Conservation (phyloP, 2,113 vertebrate genomes). For the Alligator mississippiensis region DNA sequence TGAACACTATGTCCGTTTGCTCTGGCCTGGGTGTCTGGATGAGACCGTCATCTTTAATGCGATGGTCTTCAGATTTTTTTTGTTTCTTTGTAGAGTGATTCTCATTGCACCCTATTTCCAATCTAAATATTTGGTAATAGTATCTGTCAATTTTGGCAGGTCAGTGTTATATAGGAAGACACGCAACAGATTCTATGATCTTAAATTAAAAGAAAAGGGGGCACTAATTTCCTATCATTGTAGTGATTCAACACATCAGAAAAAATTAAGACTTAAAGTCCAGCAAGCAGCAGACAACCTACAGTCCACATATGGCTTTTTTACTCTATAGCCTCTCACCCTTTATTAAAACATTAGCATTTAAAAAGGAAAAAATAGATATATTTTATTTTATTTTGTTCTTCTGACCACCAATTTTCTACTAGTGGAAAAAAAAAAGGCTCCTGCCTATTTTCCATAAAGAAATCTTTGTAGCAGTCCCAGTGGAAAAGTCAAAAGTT, state of each 20-base stretch:
- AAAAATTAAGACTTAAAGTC: background rate
- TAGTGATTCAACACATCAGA: background rate
- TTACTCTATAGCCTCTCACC: background rate
- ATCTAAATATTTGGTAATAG: background rate
- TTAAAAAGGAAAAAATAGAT: background rate
- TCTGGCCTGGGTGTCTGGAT: background rate
- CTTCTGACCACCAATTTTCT: conserved; percentile 52
- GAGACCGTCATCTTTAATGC: background rate
- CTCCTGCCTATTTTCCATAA: conserved; percentile 67
- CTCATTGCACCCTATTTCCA: conserved; percentile 40
- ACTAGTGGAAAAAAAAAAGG: background rate
- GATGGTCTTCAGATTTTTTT: background rate
- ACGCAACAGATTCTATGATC: background rate
- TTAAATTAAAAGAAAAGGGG: background rate
- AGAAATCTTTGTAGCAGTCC: conserved; percentile 78
- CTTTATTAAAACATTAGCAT: background rate
- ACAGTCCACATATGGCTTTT: conserved; percentile 13
- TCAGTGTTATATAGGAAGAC: background rate
- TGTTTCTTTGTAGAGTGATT: background rate
- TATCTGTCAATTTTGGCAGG: background rate
- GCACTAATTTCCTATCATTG: background rate
- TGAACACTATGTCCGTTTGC: background rate
- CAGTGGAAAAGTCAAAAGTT: conserved; percentile 79
- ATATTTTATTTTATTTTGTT: background rate
- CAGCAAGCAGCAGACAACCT: background rate